A percentile compares a stretch with the other conserved stretches of the same genome.
Evolutionary conservation across 2,888 invertebrate species (phyloP).

Genomic region (Himalopsyche tibetana): DNA sequence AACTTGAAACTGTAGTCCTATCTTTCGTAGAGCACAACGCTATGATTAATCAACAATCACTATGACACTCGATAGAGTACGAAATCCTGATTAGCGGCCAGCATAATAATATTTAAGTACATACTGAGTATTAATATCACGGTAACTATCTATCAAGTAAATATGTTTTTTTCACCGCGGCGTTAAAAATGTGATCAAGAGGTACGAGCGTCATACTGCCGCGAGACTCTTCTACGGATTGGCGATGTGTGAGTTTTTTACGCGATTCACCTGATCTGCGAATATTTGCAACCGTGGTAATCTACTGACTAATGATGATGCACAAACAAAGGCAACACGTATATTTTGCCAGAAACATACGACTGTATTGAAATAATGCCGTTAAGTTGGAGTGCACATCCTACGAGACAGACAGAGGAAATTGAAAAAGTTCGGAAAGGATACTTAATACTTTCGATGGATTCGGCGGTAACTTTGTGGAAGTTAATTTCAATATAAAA

Average conservation of each 20-base stretch:
- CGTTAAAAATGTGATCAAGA: neutral
- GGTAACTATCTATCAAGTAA: neutral
- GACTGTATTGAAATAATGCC: no score
- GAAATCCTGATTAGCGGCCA: neutral
- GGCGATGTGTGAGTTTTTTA: neutral
- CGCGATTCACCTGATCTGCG: constrained; percentile 21
- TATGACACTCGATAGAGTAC: neutral
- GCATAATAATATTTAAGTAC: neutral
- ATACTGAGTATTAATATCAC: neutral
- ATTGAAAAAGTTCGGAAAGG: no score
- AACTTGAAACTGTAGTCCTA: no score
- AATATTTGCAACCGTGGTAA: constrained; percentile 2
- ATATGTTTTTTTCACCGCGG: neutral
- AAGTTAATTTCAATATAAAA: no score
- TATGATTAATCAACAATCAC: constrained; percentile 18
- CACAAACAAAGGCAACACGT: neutral
- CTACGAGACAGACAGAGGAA: no score
- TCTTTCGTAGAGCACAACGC: neutral
- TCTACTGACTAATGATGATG: neutral
- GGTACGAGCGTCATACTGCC: neutral
- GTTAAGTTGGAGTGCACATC: no score
- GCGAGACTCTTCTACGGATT: neutral
- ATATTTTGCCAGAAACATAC: no score
- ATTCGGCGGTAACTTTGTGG: no score
- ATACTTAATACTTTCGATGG: no score